These are phyloP conservation scores for Platysternon megacephalum DNA, from an alignment of 2,113 vertebrate genomes.

Conservation along the genomic window DNA sequence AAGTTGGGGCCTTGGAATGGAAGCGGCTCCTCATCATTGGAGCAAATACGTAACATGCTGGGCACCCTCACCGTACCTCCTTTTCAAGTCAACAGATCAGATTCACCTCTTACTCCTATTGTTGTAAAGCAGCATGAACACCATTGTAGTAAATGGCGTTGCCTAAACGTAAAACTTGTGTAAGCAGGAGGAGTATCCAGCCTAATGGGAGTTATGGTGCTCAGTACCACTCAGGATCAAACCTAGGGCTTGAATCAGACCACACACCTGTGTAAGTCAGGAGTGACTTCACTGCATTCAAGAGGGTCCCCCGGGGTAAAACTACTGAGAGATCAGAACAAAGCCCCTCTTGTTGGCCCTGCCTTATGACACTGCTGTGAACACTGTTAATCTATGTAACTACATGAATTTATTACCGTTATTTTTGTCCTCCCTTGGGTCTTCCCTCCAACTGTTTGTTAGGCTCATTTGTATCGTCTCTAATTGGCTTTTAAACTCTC, in stretches of 20 bases:
- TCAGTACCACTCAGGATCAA: not conserved
- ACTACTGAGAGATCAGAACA: not conserved
- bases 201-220: not conserved
- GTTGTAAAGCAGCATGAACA: not conserved
- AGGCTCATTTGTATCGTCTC: constrained; percentile 35
- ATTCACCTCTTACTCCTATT: not conserved
- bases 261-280: not conserved
- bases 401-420: not conserved
- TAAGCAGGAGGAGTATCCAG: not conserved
- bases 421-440: not conserved
- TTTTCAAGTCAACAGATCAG: not conserved
- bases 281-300: not conserved
- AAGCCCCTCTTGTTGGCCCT: not conserved
- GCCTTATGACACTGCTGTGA: not conserved
- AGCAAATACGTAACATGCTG: not conserved
- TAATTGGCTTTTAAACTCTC: constrained; percentile 31
- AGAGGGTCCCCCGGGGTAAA: not conserved
- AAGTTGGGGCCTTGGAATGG: not conserved
- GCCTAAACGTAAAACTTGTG: fast-evolving
- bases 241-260: not conserved
- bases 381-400: not conserved
- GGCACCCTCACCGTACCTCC: fast-evolving
- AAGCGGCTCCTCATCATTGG: not conserved
- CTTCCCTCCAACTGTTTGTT: not conserved
- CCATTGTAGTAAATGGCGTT: not conserved